A percentile compares a stretch with the other conserved stretches of the same genome.
These are phyloP conservation scores for Meloe dianella DNA, from an alignment of 2,888 invertebrate species.

Conservation along the genomic window DNA sequence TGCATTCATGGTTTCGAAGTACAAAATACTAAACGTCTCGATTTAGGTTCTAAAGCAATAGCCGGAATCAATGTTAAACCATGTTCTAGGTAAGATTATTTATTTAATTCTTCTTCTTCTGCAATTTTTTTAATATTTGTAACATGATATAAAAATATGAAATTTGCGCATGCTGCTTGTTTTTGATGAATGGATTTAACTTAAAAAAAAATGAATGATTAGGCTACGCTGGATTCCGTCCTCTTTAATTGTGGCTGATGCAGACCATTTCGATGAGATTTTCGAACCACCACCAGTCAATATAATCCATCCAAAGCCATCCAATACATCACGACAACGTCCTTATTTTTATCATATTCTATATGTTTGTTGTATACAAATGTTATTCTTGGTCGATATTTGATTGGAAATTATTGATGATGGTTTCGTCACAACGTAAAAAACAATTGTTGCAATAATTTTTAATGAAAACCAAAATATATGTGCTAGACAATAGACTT, in stretches of 20 bases:
- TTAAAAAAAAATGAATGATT: slow-evolving; percentile 14
- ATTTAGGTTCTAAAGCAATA: slow-evolving; percentile 75
- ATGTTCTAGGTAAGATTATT: slow-evolving; percentile 85
- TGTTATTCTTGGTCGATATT: slow-evolving; percentile 31
- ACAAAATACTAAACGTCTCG: slow-evolving; percentile 71
- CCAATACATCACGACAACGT: slow-evolving; percentile 52
- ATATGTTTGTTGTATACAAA: slow-evolving; percentile 34
- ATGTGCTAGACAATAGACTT: slow-evolving; percentile 45
- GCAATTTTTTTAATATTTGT: neutral
- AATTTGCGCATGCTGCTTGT: slow-evolving; percentile 24
- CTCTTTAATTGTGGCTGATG: slow-evolving; percentile 68
- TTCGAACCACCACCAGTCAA: slow-evolving; percentile 73
- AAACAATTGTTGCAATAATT: slow-evolving; percentile 26
- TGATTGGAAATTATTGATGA: slow-evolving; percentile 25
- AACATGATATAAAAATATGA: neutral
- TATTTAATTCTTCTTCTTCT: slow-evolving; percentile 45
- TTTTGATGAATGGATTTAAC: slow-evolving; percentile 13
- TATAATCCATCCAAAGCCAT: slow-evolving; percentile 71
- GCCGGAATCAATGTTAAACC: slow-evolving; percentile 80
- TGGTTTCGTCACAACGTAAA: slow-evolving; percentile 23
- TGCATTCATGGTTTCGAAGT: slow-evolving; percentile 85
- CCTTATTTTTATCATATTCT: slow-evolving; percentile 38
- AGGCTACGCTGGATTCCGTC: slow-evolving; percentile 70
- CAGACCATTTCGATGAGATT: slow-evolving; percentile 69
- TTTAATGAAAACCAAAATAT: slow-evolving; percentile 20